phyloP scores from a whole-genome alignment of 2,797 vertebrate species.

The Coluber constrictor region DNA sequence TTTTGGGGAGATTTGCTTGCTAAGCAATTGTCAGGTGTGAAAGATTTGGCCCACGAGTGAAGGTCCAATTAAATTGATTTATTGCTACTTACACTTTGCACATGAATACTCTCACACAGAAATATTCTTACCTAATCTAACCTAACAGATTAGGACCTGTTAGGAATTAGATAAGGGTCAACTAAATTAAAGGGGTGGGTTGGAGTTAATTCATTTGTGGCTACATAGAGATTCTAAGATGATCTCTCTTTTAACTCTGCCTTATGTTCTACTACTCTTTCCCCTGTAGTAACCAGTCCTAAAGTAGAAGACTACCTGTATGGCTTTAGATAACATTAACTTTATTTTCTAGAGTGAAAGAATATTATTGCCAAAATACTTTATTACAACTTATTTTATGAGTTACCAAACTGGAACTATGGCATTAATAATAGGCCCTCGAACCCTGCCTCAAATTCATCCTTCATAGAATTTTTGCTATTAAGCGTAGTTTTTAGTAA shows the following conservation, averaged over 20 bases:
- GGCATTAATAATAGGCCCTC: neutral
- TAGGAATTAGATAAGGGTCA: neutral
- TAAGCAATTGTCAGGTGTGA: neutral
- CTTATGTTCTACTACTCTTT: neutral
- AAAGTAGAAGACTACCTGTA: neutral
- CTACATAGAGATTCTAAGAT: neutral
- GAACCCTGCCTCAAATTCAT: neutral
- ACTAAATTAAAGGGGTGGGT: neutral
- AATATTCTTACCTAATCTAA: neutral
- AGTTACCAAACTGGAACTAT: neutral
- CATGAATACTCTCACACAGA: neutral
- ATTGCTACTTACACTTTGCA: neutral
- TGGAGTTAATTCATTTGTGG: neutral
- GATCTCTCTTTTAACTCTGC: neutral
- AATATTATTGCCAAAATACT: neutral
- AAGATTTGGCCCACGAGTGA: neutral
- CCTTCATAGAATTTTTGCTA: slow-evolving; percentile 40
- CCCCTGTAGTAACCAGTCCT: neutral
- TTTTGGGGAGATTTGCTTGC: neutral
- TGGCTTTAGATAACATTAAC: neutral
- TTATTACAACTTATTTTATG: neutral
- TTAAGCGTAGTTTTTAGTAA: slow-evolving; percentile 44
- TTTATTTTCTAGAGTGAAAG: neutral
- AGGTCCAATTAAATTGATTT: neutral
- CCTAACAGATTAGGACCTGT: neutral